Percentiles rank a stretch among this genome's conserved stretches.
These are phyloP conservation scores for Diaperis boleti DNA, from an alignment of 2,888 invertebrate species.

Conservation along the genomic window DNA sequence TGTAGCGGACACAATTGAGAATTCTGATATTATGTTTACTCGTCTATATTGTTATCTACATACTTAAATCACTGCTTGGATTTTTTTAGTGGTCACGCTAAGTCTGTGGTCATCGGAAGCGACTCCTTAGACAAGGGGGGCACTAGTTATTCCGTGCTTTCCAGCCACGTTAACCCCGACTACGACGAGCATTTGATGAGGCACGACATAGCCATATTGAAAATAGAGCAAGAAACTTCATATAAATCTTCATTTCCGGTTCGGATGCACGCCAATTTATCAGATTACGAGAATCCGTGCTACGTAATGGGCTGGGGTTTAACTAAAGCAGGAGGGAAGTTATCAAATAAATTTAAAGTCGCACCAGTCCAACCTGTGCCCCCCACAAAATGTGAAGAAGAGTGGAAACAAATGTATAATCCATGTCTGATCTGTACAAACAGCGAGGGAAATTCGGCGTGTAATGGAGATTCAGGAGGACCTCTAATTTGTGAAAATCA, in stretches of 20 bases:
- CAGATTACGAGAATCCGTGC: slow-evolving; percentile 25
- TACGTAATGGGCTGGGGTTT: slow-evolving; percentile 32
- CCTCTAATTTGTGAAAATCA: slow-evolving; percentile 29
- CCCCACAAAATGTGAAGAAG: slow-evolving; percentile 14
- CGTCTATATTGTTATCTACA: too few species aligned
- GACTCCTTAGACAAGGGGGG: slow-evolving; percentile 22
- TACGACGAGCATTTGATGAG: slow-evolving; percentile 2
- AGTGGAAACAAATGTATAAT: slow-evolving; percentile 22
- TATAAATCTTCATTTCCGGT: slow-evolving; percentile 30
- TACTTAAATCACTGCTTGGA: too few species aligned
- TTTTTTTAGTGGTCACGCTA: slow-evolving; percentile 11
- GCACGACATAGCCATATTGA: slow-evolving; percentile 20
- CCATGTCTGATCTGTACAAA: slow-evolving; percentile 26
- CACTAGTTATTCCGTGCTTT: slow-evolving; percentile 3
- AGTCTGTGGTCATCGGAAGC: slow-evolving; percentile 22
- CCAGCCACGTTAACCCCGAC: slow-evolving; percentile 5
- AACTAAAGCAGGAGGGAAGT: slow-evolving; percentile 22
- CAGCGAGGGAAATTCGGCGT: slow-evolving; percentile 18
- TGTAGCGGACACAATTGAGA: too few species aligned
- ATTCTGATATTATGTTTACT: too few species aligned
- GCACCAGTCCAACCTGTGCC: slow-evolving; percentile 12
- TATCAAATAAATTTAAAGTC: slow-evolving; percentile 30
- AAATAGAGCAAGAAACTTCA: slow-evolving; percentile 8
- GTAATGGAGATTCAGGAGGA: slow-evolving; percentile 32
- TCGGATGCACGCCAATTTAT: slow-evolving; percentile 21